Base-by-base conservation (phyloP, 92 coral and sea anemone species). In the Epizoanthus scotinus region DNA sequence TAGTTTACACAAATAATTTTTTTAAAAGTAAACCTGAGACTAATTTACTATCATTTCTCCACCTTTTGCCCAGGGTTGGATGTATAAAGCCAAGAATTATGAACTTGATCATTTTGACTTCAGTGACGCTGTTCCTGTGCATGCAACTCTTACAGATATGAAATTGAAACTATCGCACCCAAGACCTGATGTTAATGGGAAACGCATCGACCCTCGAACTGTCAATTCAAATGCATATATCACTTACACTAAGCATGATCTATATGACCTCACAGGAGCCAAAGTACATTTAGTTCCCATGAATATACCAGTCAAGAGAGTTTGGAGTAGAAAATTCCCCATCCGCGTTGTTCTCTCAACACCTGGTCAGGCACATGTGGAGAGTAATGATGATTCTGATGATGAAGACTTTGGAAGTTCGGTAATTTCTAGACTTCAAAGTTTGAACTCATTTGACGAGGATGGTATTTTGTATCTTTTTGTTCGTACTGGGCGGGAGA, bases 321-420 rank as follows among this genome's bases (percentile, higher is more conserved):
- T 96, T 38, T 96, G 99, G 99, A 94, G 94, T 73, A 91, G 90
- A 58, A 96, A 96, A 68, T 93, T 87, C 65, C 99, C 99, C 13
- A 91, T 93, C 67, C 86, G 90, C 50, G 59, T 93, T 49, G 84
- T 74, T 24, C 70, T 93, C 20, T 91, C 86, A 69, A 28, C 61
- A 19, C 36, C 84, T 7, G 79, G 69, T 13, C 73, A 82, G 44
- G 69, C 68, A 13, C 63, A 77, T 60, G 90, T 75, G 28, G 89
- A 85, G 17, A 70, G 49, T 15, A 63, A 62, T 50, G 83, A 31
- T 26, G 83, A 71, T 38, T 63, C 67, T 71, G 44, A 68, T 29
- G 82, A 71, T 22, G 89, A 86, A 3, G 95, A 91, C 60, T 21
- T 65, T 36, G 83, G 61, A 12, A 63, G 59, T 24, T 70, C 87